Base-by-base conservation (phyloP, 1,140 invertebrate genomes). In the Lithobius niger region DNA sequence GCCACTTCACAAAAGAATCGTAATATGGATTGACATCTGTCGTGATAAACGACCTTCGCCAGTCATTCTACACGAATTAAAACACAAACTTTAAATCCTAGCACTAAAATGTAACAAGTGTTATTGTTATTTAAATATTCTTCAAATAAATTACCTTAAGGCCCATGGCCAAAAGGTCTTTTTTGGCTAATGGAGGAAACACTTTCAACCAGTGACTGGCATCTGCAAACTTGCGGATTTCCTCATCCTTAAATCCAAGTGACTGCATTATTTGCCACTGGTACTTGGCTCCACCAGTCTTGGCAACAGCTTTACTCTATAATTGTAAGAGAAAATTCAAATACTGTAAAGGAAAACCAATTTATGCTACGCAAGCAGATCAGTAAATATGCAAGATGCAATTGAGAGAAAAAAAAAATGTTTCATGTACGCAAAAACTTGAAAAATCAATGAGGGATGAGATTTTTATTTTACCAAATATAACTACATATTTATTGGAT, bases 211-310 rank as follows among this genome's bases (percentile, higher is more conserved):
- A 99, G 70, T 97, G 81, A 51, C 77, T 69, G 16, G 87, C 78
- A 75, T 98, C 82, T 26, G 93, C 83, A 79, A 99, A 99, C 51
- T 86, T 78, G 59, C 81, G 79, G 52, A 99, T 99, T 69, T 99
- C 92, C 49, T 88, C 82, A 66, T 99, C 84, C 28, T 76, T 66
- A 1, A 99, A 70, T 0, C 94, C 95, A 48, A 99, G 71, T 67
- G 86, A 85, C 67, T 85, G 75, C 97, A 99, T 99, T 49, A 99
- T 99, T 70, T 98, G 85, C 96, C 96, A 99, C 67, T 99, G 97
- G 68, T 88, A 99, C 70, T 95, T 97, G 0, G 83, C 80, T 6
- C 73, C 64, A 0, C 86, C 90, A 15, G 84, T 74, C 75, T 99
- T 99, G 1, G 96, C 94, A 1, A 83, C 78, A n/a, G 87, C 88